A percentile compares a stretch with the other conserved stretches of the same genome.
Evolutionary conservation across 2,888 invertebrate genomes (phyloP).

Genomic region (Petrolisthes manimaculis): DNA sequence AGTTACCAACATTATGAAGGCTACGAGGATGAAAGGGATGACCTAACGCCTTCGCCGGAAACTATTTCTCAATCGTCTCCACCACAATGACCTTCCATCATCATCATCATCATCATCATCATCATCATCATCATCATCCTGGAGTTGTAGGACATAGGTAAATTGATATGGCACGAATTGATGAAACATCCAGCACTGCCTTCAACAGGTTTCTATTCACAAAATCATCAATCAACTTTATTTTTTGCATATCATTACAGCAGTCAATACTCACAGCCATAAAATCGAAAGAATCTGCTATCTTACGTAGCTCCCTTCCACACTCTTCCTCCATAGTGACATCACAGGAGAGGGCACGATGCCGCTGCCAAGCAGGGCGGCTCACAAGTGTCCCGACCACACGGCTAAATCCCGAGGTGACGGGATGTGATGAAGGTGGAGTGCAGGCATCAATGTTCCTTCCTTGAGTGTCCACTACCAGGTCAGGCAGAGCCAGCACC

Average conservation of each 20-base stretch:
- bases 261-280: background rate
- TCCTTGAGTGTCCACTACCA: slow-evolving; percentile 42
- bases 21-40: background rate
- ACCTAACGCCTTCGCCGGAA: background rate
- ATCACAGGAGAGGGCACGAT: slow-evolving; percentile 57
- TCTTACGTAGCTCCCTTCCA: slow-evolving; percentile 47
- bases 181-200: too few species aligned
- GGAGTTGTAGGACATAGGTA: too few species aligned
- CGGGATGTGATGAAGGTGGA: slow-evolving; percentile 4
- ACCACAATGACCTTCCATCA: background rate
- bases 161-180: too few species aligned
- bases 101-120: background rate
- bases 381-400: background rate
- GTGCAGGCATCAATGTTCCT: slow-evolving; percentile 14
- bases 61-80: background rate
- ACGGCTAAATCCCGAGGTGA: background rate
- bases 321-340: slow-evolving; percentile 54
- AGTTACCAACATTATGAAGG: background rate
- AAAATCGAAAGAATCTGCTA: slow-evolving; percentile 34
- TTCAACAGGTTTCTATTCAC: too few species aligned
- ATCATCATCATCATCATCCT: background rate
- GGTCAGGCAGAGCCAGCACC: slow-evolving; percentile 60
- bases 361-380: slow-evolving; percentile 43
- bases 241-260: too few species aligned
- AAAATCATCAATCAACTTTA: too few species aligned